Percentiles rank a stretch among this genome's conserved stretches.
Evolutionary conservation across 2,888 invertebrate species (phyloP).

Genomic region (Selenia dentaria): DNA sequence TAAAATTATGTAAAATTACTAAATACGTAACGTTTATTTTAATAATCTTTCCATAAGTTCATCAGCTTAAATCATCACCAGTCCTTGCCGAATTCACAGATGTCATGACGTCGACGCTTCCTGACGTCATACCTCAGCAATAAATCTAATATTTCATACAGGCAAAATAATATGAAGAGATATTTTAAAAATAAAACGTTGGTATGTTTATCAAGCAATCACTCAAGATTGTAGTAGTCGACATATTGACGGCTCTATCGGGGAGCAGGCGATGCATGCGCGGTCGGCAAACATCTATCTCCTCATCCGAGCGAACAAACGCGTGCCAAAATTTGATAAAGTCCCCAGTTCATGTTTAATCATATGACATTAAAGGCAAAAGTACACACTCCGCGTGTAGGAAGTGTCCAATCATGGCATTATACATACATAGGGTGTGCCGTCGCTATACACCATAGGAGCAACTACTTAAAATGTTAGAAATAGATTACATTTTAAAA

Average conservation of each 20-base stretch:
- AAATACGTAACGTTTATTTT: too few species aligned
- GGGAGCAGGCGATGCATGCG: constrained; percentile 64
- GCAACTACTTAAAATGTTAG: too few species aligned
- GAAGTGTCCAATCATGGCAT: constrained; percentile 53
- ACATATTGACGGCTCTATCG: constrained; percentile 79
- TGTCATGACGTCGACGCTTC: too few species aligned
- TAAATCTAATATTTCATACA: too few species aligned
- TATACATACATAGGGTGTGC: too few species aligned
- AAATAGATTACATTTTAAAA: too few species aligned
- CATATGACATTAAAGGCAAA: constrained; percentile 69
- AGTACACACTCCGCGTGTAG: constrained; percentile 47
- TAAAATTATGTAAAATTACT: too few species aligned
- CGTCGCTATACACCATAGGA: too few species aligned
- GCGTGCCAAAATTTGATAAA: constrained; percentile 83
- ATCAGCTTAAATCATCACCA: too few species aligned
- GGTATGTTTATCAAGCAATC: constrained; percentile 69
- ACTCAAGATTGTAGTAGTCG: constrained; percentile 65
- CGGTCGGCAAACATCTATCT: constrained; percentile 74
- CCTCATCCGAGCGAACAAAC: constrained; percentile 66
- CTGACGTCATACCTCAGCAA: too few species aligned
- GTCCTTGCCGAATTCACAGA: too few species aligned
- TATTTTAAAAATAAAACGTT: constrained; percentile 40
- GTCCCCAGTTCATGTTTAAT: constrained; percentile 79
- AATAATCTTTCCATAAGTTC: too few species aligned
- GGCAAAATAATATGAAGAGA: neutral